Evolutionary conservation across 2,888 invertebrate genomes (phyloP), one percentile per base, ranked within the genome.

Genomic region (Belgica antarctica): DNA sequence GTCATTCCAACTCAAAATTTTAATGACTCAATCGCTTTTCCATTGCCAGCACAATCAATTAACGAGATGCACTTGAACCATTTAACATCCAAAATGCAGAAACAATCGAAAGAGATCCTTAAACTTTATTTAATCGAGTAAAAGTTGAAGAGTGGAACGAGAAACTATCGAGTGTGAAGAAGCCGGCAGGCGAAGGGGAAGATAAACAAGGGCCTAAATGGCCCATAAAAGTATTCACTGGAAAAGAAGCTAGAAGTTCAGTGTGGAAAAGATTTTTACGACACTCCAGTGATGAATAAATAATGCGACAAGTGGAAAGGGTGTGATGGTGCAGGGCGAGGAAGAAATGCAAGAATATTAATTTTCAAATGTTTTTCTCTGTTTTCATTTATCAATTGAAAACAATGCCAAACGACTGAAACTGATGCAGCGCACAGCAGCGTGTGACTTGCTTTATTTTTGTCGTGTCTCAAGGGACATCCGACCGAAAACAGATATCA

Each of bases 81-180:
- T 22, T 52, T 22, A 17, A 52, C 52, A 5, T 12, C 22, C 52
- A 5, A 22, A 22, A 52, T 22, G 5, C 41, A 10, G 15, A 41
- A 41, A n/a, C n/a, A n/a, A n/a, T n/a, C 5, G 52, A 52, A 52
- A 22, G 4, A 46, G 15, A 15, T 46, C 15, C n/a, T 15, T 52
- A 52, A 52, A 52, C 52, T 52, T 52, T 52, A 52, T 52, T 52
- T 52, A 52, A 52, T 52, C 52, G 52, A 52, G 52, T 22, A 17
- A 52, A 17, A 52, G 12, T 52, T 5, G 52, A 52, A 22, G 46
- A 22, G 52, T 52, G 17, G 52, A 22, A 10, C 8, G 17, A 22
- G 12, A 52, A 52, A 52, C 19, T 52, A 52, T 22, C 52, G 12
- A n/a, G n/a, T n/a, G n/a, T n/a, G n/a, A n/a, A n/a, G n/a, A n/a